Conservation (phyloP, 2,797 vertebrate genomes). For the Merluccius polli region DNA sequence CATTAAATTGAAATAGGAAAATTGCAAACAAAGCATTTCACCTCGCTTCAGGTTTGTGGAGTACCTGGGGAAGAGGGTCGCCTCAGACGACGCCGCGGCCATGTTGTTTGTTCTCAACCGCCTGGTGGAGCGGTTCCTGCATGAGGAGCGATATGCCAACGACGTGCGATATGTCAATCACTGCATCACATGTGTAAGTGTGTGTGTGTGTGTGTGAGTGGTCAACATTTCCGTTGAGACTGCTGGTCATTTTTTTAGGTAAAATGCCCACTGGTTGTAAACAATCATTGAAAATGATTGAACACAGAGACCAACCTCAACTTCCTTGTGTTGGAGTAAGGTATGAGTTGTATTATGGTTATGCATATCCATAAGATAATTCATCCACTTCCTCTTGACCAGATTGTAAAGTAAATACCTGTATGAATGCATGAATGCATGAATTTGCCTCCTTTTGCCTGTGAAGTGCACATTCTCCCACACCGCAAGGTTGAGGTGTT, state of each 20-base stretch:
- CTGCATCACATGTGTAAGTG: slow-evolving; percentile 85
- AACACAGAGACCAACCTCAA: background rate
- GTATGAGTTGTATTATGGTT: no score
- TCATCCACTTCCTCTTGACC: background rate
- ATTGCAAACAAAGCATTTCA: background rate
- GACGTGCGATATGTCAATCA: slow-evolving; percentile 80
- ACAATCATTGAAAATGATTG: background rate
- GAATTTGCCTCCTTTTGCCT: no score
- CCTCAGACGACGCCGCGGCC: slow-evolving; percentile 41
- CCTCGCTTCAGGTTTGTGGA: slow-evolving; percentile 72
- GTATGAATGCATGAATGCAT: background rate
- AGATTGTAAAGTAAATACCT: no score
- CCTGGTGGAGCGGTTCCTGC: slow-evolving; percentile 78
- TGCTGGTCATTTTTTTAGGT: background rate
- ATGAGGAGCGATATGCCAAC: slow-evolving; percentile 73
- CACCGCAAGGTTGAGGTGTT: no score
- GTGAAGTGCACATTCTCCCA: no score
- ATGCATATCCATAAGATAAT: background rate
- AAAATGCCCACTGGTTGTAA: background rate
- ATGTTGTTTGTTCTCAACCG: slow-evolving; percentile 73
- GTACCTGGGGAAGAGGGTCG: slow-evolving; percentile 72
- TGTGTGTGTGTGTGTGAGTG: background rate
- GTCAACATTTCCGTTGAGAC: background rate
- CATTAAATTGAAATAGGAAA: background rate
- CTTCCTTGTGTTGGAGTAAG: background rate